Percentiles rank a stretch among this genome's conserved stretches.
Conservation (phyloP, 2,888 invertebrate species). For the Chrysodeixis includens region DNA sequence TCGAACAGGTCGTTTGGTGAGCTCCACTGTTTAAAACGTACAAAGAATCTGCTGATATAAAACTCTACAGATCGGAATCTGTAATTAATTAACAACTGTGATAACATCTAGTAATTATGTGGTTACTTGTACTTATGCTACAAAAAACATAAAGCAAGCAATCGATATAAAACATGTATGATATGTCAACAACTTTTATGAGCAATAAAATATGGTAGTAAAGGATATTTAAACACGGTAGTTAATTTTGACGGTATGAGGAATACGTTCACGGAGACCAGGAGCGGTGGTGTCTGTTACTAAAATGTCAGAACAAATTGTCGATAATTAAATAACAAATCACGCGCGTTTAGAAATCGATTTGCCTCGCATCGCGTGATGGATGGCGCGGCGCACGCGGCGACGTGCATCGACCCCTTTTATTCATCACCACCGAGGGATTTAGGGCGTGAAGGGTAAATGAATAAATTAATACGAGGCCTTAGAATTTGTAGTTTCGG, state of each 20-base stretch:
- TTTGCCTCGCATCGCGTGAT: slow-evolving; percentile 82
- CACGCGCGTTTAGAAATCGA: slow-evolving; percentile 79
- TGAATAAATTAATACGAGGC: slow-evolving; percentile 83
- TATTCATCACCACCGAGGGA: slow-evolving; percentile 66
- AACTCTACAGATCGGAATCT: slow-evolving; percentile 53
- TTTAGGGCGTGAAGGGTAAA: slow-evolving; percentile 87
- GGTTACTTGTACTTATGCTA: slow-evolving; percentile 39
- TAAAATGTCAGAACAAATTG: slow-evolving; percentile 60
- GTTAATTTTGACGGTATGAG: slow-evolving; percentile 55
- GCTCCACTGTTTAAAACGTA: slow-evolving; percentile 31
- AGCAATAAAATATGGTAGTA: slow-evolving; percentile 58
- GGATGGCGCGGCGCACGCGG: slow-evolving; percentile 78
- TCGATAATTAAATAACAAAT: slow-evolving; percentile 70
- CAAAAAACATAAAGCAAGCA: slow-evolving; percentile 51
- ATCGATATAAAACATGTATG: slow-evolving; percentile 54
- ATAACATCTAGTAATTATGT: slow-evolving; percentile 59
- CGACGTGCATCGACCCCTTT: slow-evolving; percentile 71
- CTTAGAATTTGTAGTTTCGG: slow-evolving; percentile 71
- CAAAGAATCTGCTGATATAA: slow-evolving; percentile 32
- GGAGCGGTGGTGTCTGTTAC: slow-evolving; percentile 48
- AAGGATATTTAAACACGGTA: slow-evolving; percentile 46
- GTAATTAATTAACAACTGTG: slow-evolving; percentile 59
- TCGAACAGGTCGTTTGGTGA: slow-evolving; percentile 47
- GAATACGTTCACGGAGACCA: slow-evolving; percentile 40
- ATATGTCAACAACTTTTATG: slow-evolving; percentile 63